Evolutionary conservation across 1,140 invertebrate genomes (phyloP).

Genomic region (Heliconius himera): DNA sequence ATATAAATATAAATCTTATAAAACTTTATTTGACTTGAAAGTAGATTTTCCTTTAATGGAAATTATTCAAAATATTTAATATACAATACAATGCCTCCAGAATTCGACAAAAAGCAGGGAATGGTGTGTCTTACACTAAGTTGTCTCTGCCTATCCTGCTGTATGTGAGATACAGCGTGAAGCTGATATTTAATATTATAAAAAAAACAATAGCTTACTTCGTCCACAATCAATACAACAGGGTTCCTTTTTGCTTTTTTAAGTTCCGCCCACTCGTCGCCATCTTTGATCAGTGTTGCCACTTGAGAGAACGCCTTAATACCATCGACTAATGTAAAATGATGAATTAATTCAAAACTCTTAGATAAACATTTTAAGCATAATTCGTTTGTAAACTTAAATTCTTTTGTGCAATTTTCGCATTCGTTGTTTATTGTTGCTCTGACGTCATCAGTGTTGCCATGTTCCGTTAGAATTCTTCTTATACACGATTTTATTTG

Average conservation of each 20-base stretch:
- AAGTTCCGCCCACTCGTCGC: conserved; percentile 64
- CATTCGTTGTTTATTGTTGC: conserved; percentile 50
- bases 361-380: conserved; percentile 80
- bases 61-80: not conserved
- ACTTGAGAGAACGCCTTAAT: conserved; percentile 76
- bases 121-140: too few species aligned
- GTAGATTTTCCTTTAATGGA: too few species aligned
- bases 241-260: conserved; percentile 81
- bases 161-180: too few species aligned
- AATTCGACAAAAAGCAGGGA: too few species aligned
- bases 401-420: conserved; percentile 54
- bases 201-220: conserved; percentile 72
- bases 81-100: too few species aligned
- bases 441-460: conserved; percentile 58
- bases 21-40: not conserved
- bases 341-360: conserved; percentile 74
- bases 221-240: conserved; percentile 85
- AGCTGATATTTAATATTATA: too few species aligned
- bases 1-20: too few species aligned
- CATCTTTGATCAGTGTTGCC: conserved; percentile 62
- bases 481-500: conserved; percentile 67
- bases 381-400: conserved; percentile 66
- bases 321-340: conserved; percentile 69
- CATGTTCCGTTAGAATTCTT: conserved; percentile 66
- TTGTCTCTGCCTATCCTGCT: too few species aligned